Percentiles rank a stretch among this genome's conserved stretches.
These are phyloP conservation scores for Lordiphosa stackelbergi DNA, from an alignment of 1,140 invertebrate genomes.

Conservation along the genomic window DNA sequence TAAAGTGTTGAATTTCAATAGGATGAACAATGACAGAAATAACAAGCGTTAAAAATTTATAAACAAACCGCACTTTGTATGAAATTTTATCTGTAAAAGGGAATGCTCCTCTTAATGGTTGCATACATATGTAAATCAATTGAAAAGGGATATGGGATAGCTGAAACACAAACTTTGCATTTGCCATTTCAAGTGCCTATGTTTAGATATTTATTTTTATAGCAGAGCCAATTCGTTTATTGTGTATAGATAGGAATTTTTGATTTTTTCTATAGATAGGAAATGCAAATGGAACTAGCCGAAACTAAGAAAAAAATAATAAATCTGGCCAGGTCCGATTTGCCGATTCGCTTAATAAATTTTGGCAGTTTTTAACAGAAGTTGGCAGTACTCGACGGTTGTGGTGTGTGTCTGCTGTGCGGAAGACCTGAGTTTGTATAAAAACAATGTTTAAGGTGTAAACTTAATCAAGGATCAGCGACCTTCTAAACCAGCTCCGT, in stretches of 20 bases:
- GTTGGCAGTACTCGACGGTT: too few relatives aligned
- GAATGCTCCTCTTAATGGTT: conserved; percentile 3
- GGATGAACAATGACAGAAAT: conserved; percentile 23
- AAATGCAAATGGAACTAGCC: too few relatives aligned
- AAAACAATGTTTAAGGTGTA: too few relatives aligned
- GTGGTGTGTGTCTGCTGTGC: too few relatives aligned
- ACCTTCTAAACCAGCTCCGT: too few relatives aligned
- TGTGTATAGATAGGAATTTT: too few relatives aligned
- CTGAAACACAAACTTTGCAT: background rate
- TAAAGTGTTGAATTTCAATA: conserved; percentile 43
- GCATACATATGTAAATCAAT: background rate
- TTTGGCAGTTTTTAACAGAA: too few relatives aligned
- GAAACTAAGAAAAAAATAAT: too few relatives aligned
- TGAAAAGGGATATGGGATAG: background rate
- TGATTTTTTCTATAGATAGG: conserved; percentile 14
- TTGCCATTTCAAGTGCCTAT: conserved; percentile 26
- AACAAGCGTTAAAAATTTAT: conserved; percentile 34
- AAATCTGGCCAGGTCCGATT: too few relatives aligned
- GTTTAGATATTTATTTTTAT: conserved; percentile 30
- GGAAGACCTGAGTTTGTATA: too few relatives aligned
- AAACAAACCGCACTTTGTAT: conserved; percentile 32
- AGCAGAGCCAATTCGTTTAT: background rate
- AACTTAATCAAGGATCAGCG: too few relatives aligned
- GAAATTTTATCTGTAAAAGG: conserved; percentile 1
- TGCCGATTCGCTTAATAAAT: too few relatives aligned